A percentile compares a stretch with the other conserved stretches of the same genome.
Conservation (phyloP, 2,888 invertebrate species). For the Anaspis maculata region DNA sequence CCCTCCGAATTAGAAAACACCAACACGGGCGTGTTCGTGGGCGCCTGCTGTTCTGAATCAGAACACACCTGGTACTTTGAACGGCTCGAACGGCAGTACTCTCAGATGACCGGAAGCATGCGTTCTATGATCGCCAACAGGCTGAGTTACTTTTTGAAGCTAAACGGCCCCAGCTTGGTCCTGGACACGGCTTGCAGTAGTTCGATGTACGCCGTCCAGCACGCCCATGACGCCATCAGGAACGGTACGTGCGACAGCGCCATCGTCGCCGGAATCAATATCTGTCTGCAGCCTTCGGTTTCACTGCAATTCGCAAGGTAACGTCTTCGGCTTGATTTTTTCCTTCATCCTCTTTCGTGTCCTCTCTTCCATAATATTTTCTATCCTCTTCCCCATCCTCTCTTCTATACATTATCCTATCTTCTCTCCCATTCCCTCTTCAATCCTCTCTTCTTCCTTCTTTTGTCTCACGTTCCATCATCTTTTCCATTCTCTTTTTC, state of each 20-base stretch:
- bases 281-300: slow-evolving; percentile 80
- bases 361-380: neutral
- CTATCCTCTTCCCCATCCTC: too few relatives aligned
- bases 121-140: slow-evolving; percentile 91
- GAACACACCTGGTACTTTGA: slow-evolving; percentile 68
- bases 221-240: slow-evolving; percentile 66
- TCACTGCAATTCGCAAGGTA: slow-evolving; percentile 75
- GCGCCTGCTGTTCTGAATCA: slow-evolving; percentile 68
- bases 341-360: neutral
- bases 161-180: slow-evolving; percentile 83
- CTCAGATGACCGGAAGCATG: slow-evolving; percentile 44
- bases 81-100: slow-evolving; percentile 49
- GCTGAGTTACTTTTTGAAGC: slow-evolving; percentile 79
- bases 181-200: slow-evolving; percentile 95
- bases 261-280: slow-evolving; percentile 79
- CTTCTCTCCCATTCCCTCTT: neutral
- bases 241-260: slow-evolving; percentile 81
- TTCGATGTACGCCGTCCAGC: slow-evolving; percentile 77
- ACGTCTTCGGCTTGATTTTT: neutral
- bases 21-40: slow-evolving; percentile 73
- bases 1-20: slow-evolving; percentile 62
- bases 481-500: too few relatives aligned
- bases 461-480: too few relatives aligned
- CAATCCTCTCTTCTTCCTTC: neutral
- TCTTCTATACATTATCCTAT: neutral